A percentile compares a stretch with the other conserved stretches of the same genome.
Evolutionary conservation across 2,113 vertebrate genomes (phyloP).

Genomic region (Forbesichthys agassizii): DNA sequence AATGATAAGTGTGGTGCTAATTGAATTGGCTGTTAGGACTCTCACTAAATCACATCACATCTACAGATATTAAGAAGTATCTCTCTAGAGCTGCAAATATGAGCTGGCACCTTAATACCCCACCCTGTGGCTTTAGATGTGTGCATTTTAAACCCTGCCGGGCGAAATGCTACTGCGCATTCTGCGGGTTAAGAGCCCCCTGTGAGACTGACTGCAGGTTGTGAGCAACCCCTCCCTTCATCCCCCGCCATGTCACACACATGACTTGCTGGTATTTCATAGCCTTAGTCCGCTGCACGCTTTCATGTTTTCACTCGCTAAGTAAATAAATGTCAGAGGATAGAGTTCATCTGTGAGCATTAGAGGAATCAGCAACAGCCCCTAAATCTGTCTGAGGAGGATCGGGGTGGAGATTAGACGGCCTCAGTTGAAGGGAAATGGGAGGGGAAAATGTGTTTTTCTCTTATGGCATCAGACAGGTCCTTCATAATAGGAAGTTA

Average conservation of each 20-base stretch:
- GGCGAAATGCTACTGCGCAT: constrained; percentile 48
- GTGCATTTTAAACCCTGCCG: constrained; percentile 55
- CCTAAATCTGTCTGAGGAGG: constrained; percentile 61
- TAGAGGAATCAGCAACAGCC: constrained; percentile 64
- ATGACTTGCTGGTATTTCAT: constrained; percentile 26
- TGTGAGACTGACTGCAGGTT: constrained; percentile 49
- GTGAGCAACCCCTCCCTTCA: constrained; percentile 52
- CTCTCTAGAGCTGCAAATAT: constrained; percentile 42
- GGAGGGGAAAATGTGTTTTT: constrained; percentile 60
- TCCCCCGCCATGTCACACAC: constrained; percentile 30
- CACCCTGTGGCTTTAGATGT: constrained; percentile 23
- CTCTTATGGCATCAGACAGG: constrained; percentile 66
- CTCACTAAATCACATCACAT: constrained; percentile 44
- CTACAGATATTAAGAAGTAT: constrained; percentile 50
- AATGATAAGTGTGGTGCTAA: constrained; percentile 31
- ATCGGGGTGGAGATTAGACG: constrained; percentile 65
- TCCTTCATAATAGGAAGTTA: constrained; percentile 61
- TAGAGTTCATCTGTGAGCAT: constrained; percentile 59
- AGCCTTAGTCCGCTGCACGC: constrained; percentile 11
- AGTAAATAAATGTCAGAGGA: constrained; percentile 51
- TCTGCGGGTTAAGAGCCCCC: constrained; percentile 53
- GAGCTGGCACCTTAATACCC: constrained; percentile 40
- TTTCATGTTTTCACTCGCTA: constrained; percentile 36
- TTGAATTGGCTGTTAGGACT: constrained; percentile 37
- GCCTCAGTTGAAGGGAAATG: constrained; percentile 56